Base-by-base conservation (phyloP, 2,797 vertebrate genomes). In the Sebastes minor region DNA sequence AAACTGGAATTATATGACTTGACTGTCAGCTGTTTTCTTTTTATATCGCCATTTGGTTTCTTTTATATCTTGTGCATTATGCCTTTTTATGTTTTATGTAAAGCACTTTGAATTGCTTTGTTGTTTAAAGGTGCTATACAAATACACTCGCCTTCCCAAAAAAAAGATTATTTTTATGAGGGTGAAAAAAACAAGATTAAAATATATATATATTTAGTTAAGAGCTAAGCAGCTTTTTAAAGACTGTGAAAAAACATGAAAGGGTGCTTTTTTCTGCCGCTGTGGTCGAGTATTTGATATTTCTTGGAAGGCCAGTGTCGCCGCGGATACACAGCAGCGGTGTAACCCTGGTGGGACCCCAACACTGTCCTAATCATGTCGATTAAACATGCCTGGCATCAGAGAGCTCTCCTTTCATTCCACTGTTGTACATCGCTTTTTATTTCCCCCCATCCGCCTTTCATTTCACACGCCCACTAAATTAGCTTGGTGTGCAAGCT, bases 401-500 rank as follows among this genome's bases (percentile, higher is more conserved):
- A 80, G 74, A 86, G 74, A 70, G 72, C 74, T 68, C 77, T 84
- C 61, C 73, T 85, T 91, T 89, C 73, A 82, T 89, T 93, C 78
- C 74, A 74, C 59, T 78, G 70, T 87, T 79, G 79, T 81, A 85
- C 86, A 72, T 49, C 18, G 71, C 56, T 76, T 86, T 89, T 91
- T 85, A 91, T 88, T 87, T 74, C 69, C 71, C 88, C 87, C 84
- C 18, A 4, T 76, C 84, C 80, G 53, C 85, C 86, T 87, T 87
- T 92, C 85, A 85, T 87, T 90, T 86, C 88, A 81, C 89, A 93
- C 79, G 82, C 80, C 84, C 82, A 62, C 86, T 89, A 91, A 94
- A 92, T 94, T 87, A 91, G 85, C 92, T 83, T 62, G 73, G 83
- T 84, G 90, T 78, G 91, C 86, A 88, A 86, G 90, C 90, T 87